Base-by-base conservation (phyloP, 2,113 vertebrate genomes). In the Podarcis raffonei region DNA sequence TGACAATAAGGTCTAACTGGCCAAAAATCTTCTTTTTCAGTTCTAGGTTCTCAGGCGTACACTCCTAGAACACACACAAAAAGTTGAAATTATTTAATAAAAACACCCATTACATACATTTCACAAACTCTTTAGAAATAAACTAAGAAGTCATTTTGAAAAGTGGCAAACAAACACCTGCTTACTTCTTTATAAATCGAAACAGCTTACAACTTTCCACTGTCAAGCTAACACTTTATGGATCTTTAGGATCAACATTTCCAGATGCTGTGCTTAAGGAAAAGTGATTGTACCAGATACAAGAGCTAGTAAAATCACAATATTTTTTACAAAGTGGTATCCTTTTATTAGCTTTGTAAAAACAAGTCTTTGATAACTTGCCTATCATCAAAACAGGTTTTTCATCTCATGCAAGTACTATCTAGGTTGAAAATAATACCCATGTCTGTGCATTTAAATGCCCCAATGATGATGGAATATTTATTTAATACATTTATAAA, bases 21-120 rank as follows among this genome's bases (percentile, higher is more conserved):
- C 95, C n/a, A 1, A 99, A 99, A 90, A 99, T 94, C 90, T 94
- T 96, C 96, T 96, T 98, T 94, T 99, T 99, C 92, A 98, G 95
- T 25, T 98, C 97, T 20, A 99, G 95, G 81, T 98, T 96, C 93
- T 99, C 99, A 1, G 98, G 99, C 32, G 98, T 97, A 92, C 98
- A 98, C 92, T 99, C 99, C 99, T 99, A 89, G 42, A 96, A 93
- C 84, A 93, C 91, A 95, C n/a, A n/a, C n/a, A 30, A 1, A 69
- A 16, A 12, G 4, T 39, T 68, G 48, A 86, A 48, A 30, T 9
- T 0, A 4, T 62, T 85, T 53, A 83, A 82, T n/a, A 62, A 15
- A 62, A 94, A 2, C 18, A 84, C 6, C 53, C 59, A 65, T 65
- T 87, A 84, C 75, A 72, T 86, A 86, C 74, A 85, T 75, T 80